Conservation (phyloP, 1,140 invertebrate genomes). For the Drosophila pruinosa region DNA sequence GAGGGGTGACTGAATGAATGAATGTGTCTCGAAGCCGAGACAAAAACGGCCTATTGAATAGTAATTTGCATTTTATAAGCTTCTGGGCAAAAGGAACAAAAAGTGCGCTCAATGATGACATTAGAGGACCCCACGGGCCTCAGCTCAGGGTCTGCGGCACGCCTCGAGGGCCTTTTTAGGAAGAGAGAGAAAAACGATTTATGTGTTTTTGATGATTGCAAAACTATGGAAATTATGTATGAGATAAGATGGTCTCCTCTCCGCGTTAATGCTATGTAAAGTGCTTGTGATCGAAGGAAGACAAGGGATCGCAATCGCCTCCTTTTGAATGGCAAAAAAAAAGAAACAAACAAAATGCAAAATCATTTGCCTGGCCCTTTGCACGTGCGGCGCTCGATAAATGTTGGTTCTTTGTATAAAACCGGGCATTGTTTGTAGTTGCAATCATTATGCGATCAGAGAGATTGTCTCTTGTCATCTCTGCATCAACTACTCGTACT, state of each 20-base stretch:
- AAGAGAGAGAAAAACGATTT: slow-evolving; percentile 42
- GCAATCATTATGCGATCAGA: slow-evolving; percentile 49
- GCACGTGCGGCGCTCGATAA: slow-evolving; percentile 53
- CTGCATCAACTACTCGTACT: slow-evolving; percentile 35
- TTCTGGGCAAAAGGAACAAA: slow-evolving; percentile 26
- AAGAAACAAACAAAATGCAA: slow-evolving; percentile 23
- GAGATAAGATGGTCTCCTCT: slow-evolving; percentile 44
- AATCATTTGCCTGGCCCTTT: slow-evolving; percentile 50
- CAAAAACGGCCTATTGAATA: slow-evolving; percentile 67
- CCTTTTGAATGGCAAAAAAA: not conserved
- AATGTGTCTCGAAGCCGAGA: not conserved
- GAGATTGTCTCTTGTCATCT: slow-evolving; percentile 31
- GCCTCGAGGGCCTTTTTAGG: slow-evolving; percentile 28
- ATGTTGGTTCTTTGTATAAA: slow-evolving; percentile 20
- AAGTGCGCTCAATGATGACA: slow-evolving; percentile 51
- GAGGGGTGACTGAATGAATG: not conserved
- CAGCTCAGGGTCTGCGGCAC: slow-evolving; percentile 1
- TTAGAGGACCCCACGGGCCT: slow-evolving; percentile 42
- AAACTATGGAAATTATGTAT: slow-evolving; percentile 50
- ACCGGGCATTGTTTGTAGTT: slow-evolving; percentile 10
- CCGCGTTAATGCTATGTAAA: slow-evolving; percentile 64
- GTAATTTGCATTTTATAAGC: slow-evolving; percentile 78
- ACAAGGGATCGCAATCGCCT: slow-evolving; percentile 16
- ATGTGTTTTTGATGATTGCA: slow-evolving; percentile 68
- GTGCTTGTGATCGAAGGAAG: slow-evolving; percentile 59